Base-by-base conservation (phyloP, 2,888 invertebrate genomes). In the Agonopterix heracliana region DNA sequence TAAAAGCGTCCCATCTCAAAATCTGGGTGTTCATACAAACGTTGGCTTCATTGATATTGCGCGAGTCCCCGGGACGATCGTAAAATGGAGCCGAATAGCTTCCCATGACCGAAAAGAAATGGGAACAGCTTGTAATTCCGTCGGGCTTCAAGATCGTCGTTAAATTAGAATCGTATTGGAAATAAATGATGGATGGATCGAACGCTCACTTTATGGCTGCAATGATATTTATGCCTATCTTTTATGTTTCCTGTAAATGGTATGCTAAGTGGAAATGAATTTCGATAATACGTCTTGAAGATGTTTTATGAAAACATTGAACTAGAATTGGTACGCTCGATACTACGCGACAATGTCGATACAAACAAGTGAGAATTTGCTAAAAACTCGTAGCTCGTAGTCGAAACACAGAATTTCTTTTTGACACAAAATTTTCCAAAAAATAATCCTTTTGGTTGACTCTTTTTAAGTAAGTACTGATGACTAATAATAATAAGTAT, bases 91-190 rank as follows among this genome's bases (percentile, higher is more conserved):
- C 68, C 66, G 59, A 66, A 71, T 61, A 57, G 63, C 60, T 44
- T 62, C 54, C 54, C 10, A 12, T 51, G 13, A 36, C 46, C 55
- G 58, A 59, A 59, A 63, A 65, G 61, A 59, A 68, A 72, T 68
- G 68, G 65, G 62, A 66, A 66, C 64, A 49, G 49, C 44, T 51
- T 53, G 52, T 53, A 55, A 62, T 61, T 57, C 54, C 53, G 60
- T 47, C 52, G 46, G 52, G 60, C 56, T 63, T 60, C 59, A 55
- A 57, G 55, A 54, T 55, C 54, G 49, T 63, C 65, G 63, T 72
- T 68, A 72, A 70, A 65, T 69, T 70, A 68, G 64, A 66, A 68
- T 68, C 68, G 66, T 67, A 62, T 68, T 53, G 60, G 58, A 60
- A 60, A 60, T 65, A 68, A 66, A 67, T 67, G 48, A 41, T 36